Conservation (phyloP, 2,888 invertebrate genomes). For the Latrodectus elegans region DNA sequence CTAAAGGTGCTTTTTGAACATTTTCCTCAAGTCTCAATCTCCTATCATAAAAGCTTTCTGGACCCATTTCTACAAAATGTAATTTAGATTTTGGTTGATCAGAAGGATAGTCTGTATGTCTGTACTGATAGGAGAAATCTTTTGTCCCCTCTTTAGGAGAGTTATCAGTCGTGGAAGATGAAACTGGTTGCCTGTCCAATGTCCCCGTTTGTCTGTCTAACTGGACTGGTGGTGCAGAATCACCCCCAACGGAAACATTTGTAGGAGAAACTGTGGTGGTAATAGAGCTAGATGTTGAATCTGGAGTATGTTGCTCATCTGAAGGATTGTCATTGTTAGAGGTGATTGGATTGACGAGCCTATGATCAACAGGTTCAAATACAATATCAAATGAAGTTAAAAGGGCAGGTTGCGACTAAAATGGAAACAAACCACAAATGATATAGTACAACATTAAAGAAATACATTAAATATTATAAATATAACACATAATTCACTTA, state of each 20-base stretch:
- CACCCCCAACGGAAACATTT: slow-evolving; percentile 22
- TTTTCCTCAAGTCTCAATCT: too few species aligned
- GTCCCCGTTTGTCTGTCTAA: background rate
- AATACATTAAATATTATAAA: too few species aligned
- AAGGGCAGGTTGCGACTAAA: slow-evolving; percentile 6
- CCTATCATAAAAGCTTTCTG: too few species aligned
- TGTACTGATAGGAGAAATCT: too few species aligned
- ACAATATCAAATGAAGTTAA: slow-evolving; percentile 20
- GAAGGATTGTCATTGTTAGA: slow-evolving; percentile 27
- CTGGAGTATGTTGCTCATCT: slow-evolving; percentile 39
- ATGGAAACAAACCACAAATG: background rate
- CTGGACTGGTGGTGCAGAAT: background rate
- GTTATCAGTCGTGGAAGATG: background rate
- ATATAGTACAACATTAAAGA: too few species aligned
- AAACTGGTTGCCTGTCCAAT: background rate
- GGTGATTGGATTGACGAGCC: background rate
- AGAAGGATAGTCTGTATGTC: too few species aligned
- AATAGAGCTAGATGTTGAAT: slow-evolving; percentile 47
- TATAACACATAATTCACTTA: too few species aligned
- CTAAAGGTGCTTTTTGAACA: too few species aligned
- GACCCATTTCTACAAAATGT: too few species aligned
- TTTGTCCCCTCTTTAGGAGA: background rate
- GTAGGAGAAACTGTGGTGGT: slow-evolving; percentile 51
- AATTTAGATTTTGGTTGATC: too few species aligned
- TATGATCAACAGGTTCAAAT: slow-evolving; percentile 18